Percentiles rank a stretch among this genome's conserved stretches.
Evolutionary conservation across 1,140 invertebrate species (phyloP).

Genomic region (Antheraea mylitta): DNA sequence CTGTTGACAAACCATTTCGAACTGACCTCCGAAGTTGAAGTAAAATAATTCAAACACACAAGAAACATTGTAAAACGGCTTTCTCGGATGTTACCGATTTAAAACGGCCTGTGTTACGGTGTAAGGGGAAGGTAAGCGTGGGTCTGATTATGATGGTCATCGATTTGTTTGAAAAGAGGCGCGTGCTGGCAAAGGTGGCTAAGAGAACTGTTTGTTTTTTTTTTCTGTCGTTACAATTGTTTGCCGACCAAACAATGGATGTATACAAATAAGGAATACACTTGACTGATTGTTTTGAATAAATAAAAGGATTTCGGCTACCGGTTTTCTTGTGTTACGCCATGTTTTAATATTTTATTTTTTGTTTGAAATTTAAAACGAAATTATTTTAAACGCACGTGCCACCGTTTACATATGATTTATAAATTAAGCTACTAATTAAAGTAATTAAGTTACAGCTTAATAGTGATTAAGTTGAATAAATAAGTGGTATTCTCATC

Average conservation of each 20-base stretch:
- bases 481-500: too few relatives aligned
- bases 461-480: too few relatives aligned
- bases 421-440: too few relatives aligned
- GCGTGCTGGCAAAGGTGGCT: conserved; percentile 3
- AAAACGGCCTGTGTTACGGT: not conserved
- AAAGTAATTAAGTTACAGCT: too few relatives aligned
- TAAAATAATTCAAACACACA: too few relatives aligned
- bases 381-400: not conserved
- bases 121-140: not conserved
- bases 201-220: not conserved
- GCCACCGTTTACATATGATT: too few relatives aligned
- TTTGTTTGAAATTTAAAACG: not conserved
- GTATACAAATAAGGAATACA: not conserved
- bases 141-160: not conserved
- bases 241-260: conserved; percentile 6
- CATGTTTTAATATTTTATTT: not conserved
- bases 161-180: not conserved
- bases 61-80: not conserved
- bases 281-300: conserved; percentile 14
- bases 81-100: not conserved
- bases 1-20: too few relatives aligned
- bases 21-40: too few relatives aligned
- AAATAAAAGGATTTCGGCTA: conserved; percentile 5
- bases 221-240: conserved; percentile 8
- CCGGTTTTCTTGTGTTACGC: conserved; percentile 6